Base-by-base conservation (phyloP, 2,888 invertebrate species). In the Ligdia adustata region DNA sequence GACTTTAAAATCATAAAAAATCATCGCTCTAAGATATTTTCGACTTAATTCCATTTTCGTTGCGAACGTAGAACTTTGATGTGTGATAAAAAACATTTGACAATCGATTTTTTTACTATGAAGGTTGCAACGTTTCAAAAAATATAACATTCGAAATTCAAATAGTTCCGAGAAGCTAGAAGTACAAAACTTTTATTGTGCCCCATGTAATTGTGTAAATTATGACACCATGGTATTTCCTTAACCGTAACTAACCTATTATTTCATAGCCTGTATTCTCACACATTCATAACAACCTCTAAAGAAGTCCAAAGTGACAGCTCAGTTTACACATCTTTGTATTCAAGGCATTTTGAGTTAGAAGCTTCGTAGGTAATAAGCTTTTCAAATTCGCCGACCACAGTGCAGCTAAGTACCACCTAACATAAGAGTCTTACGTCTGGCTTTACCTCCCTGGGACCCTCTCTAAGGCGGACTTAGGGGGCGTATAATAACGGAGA, bases 351-450 rank as follows among this genome's bases (percentile, higher is more conserved):
- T 58, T 55, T 58, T 52, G 48, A 60, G 59, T 52, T 52, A 51
- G 58, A 41, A 46, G 55, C 57, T 52, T 58, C 47, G 54, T 20
- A 45, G 27, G 54, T 64, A 61, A 58, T 60, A 68, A 72, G 71
- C 72, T 67, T 67, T 64, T 65, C 65, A 57, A 63, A 67, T 66
- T 67, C 64, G 47, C 61, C 59, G 51, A 52, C 61, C 58, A 52
- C 58, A 39, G 55, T 44, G 48, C 50, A 52, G 48, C 52, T 67
- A 65, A 71, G 69, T 66, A 72, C 62, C 50, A 58, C 58, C 61
- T 52, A 65, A 57, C 71, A 53, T 74, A 74, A 74, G 74, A 66
- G 48, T 67, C 74, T 74, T 74, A 74, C 61, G 62, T 56, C 59
- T 55, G 53, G 69, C 69, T 73, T 67, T 69, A 54, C 64, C 65